Evolutionary conservation across 1,140 invertebrate species (phyloP).

Genomic region (Globodera rostochiensis): DNA sequence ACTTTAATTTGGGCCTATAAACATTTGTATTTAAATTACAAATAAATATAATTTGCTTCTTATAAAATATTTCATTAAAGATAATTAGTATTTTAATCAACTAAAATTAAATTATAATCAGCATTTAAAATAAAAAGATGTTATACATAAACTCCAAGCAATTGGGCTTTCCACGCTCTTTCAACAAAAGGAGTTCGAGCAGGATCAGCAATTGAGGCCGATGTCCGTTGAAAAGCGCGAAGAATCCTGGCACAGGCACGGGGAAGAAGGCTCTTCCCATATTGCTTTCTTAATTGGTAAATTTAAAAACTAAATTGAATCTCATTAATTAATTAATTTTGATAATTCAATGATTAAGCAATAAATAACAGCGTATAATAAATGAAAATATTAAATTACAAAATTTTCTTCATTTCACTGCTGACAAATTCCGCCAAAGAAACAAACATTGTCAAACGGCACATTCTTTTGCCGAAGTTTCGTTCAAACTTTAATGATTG

Average conservation of each 20-base stretch:
- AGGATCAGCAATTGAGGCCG: neutral
- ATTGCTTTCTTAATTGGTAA: neutral
- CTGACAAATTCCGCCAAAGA: neutral
- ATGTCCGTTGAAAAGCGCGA: neutral
- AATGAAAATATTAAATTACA: neutral
- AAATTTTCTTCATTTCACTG: neutral
- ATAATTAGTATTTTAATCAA: no score
- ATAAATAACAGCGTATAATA: no score
- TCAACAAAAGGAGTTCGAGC: neutral
- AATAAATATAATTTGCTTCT: no score
- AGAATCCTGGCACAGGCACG: neutral
- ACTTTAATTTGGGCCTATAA: neutral
- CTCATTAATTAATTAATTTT: no score
- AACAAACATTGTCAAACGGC: neutral
- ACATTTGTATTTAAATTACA: neutral
- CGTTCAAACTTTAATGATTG: neutral
- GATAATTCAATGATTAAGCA: no score
- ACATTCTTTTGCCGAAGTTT: neutral
- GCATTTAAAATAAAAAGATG: neutral
- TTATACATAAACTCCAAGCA: neutral
- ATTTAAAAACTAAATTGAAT: no score
- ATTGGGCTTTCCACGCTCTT: neutral
- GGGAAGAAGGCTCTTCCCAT: neutral
- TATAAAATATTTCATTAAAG: no score
- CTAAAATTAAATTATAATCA: neutral